Conservation (phyloP, 2,113 vertebrate genomes). For the Ammodytes marinus region DNA sequence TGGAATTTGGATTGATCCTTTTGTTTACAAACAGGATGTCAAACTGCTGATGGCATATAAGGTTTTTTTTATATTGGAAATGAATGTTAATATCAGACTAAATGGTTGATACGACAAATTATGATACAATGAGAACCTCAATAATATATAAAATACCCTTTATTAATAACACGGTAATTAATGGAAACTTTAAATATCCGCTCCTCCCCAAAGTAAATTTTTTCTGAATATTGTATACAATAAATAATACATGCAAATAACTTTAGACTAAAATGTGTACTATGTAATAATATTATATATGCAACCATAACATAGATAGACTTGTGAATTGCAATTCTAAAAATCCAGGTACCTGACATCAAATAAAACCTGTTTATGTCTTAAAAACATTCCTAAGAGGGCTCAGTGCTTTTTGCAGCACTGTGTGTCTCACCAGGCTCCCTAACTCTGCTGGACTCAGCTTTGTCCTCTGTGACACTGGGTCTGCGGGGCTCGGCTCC, state of each 20-base stretch:
- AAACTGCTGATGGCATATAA: not conserved
- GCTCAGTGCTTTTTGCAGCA: not conserved
- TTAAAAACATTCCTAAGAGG: not conserved
- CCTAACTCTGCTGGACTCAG: slow-evolving; percentile 76
- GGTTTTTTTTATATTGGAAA: no score
- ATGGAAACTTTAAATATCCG: no score
- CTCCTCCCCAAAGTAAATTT: not conserved
- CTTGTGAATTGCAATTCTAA: not conserved
- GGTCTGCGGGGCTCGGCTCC: slow-evolving; percentile 89
- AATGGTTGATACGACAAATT: no score
- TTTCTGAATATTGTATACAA: not conserved
- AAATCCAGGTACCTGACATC: no score
- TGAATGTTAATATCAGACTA: no score
- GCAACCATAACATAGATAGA: not conserved
- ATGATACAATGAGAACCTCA: no score
- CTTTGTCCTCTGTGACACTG: slow-evolving; percentile 88
- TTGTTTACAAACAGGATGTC: not conserved
- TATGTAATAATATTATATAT: no score
- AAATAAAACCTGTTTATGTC: not conserved
- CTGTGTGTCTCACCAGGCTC: slow-evolving; percentile 85
- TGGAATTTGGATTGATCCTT: not conserved
- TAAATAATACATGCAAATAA: not conserved
- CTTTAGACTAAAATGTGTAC: not conserved
- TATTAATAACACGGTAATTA: no score
- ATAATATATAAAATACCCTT: no score